Percentiles rank a stretch among this genome's conserved stretches.
phyloP scores from a whole-genome alignment of 2,888 invertebrate species.

The Cheilosia grossa region DNA sequence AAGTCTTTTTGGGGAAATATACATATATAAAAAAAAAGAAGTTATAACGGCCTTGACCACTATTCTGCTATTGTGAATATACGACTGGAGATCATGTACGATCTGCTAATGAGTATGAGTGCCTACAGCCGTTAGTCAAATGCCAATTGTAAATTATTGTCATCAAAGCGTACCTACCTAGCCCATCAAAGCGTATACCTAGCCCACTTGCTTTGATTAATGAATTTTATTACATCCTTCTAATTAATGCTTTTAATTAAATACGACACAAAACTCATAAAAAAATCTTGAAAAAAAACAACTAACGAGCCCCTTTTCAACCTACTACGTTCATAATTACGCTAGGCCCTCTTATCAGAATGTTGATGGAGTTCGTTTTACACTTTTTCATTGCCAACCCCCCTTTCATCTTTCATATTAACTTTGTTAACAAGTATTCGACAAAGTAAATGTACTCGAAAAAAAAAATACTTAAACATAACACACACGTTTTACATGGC shows the following conservation, averaged over 20 bases:
- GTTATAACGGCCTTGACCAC: too few species aligned
- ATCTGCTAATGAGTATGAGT: not conserved
- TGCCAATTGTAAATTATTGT: slow-evolving; percentile 3
- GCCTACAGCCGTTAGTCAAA: not conserved
- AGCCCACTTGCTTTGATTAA: too few species aligned
- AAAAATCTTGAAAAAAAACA: not conserved
- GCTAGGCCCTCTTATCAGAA: slow-evolving; percentile 13
- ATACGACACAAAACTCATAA: not conserved
- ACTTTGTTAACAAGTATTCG: slow-evolving; percentile 67
- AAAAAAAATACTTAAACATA: slow-evolving; percentile 62
- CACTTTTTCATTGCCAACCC: not conserved
- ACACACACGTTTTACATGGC: slow-evolving; percentile 28
- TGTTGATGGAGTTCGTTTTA: slow-evolving; percentile 5
- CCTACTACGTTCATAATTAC: slow-evolving; percentile 1
- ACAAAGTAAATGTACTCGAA: slow-evolving; percentile 55
- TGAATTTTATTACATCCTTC: not conserved
- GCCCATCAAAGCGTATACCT: too few species aligned
- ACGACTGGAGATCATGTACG: not conserved
- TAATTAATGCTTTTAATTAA: slow-evolving; percentile 43
- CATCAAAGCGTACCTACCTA: not conserved
- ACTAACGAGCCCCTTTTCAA: slow-evolving; percentile 19
- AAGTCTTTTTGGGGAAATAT: too few species aligned
- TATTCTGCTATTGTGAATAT: too few species aligned
- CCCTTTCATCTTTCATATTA: slow-evolving; percentile 12
- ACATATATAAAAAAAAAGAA: too few species aligned